These are phyloP conservation scores for Drosophila nr. perissopoda DNA, from an alignment of 2,888 invertebrate genomes.

Conservation along the genomic window DNA sequence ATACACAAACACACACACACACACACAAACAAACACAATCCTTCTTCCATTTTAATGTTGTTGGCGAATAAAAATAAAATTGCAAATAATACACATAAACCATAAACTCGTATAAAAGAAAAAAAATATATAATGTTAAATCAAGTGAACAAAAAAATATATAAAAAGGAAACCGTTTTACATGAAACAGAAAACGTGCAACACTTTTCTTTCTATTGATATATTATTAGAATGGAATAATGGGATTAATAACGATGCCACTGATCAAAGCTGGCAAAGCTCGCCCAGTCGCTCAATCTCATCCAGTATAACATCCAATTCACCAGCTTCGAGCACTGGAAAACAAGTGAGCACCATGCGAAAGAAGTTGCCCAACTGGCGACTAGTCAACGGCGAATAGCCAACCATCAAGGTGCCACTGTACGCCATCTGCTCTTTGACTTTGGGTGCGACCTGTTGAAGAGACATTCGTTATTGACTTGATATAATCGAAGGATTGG, in stretches of 20 bases:
- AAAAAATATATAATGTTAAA: conserved; percentile 65
- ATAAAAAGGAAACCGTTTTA: conserved; percentile 57
- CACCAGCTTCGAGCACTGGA: conserved; percentile 87
- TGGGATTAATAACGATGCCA: background rate
- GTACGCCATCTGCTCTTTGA: conserved; percentile 89
- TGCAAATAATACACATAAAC: conserved; percentile 59
- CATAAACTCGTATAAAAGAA: conserved; percentile 25
- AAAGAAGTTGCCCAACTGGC: conserved; percentile 90
- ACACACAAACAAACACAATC: conserved; percentile 61
- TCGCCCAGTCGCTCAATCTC: conserved; percentile 88
- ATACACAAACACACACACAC: conserved; percentile 17
- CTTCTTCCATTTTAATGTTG: conserved; percentile 78
- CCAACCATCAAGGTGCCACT: conserved; percentile 90
- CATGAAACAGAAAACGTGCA: conserved; percentile 36
- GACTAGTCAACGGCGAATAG: conserved; percentile 89
- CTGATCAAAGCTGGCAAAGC: conserved; percentile 19
- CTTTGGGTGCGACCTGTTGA: conserved; percentile 87
- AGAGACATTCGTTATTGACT: background rate
- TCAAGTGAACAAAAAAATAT: conserved; percentile 59
- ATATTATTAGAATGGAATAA: background rate
- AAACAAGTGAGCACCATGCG: conserved; percentile 91
- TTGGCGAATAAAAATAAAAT: conserved; percentile 72
- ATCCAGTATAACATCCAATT: conserved; percentile 88
- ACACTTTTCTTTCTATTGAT: conserved; percentile 7
- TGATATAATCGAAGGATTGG: background rate